Evolutionary conservation across 2,797 vertebrate genomes (phyloP).

Genomic region (Centropyge bicolor): DNA sequence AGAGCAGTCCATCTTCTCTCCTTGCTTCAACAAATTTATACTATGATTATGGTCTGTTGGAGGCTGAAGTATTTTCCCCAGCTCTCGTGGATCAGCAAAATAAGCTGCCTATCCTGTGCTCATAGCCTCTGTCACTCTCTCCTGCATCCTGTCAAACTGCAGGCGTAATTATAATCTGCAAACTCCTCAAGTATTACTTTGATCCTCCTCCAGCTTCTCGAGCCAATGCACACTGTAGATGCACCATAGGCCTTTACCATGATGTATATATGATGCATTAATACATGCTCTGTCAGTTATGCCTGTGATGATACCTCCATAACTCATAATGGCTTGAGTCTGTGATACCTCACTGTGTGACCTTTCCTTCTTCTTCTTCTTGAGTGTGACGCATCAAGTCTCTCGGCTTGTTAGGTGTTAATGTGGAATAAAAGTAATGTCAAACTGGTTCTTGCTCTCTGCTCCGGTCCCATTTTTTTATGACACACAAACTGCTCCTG

Average conservation of each 20-base stretch:
- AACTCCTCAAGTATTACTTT: conserved; percentile 40
- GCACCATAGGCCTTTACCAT: conserved; percentile 18
- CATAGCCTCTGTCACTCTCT: conserved; percentile 13
- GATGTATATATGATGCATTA: conserved; percentile 31
- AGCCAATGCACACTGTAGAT: conserved; percentile 27
- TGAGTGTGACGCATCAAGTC: conserved; percentile 73
- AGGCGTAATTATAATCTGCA: conserved; percentile 36
- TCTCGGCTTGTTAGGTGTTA: conserved; percentile 73
- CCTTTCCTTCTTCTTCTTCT: conserved; percentile 31
- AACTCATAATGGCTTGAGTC: conserved; percentile 50
- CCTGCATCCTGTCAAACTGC: conserved; percentile 35
- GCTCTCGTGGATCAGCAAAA: conserved; percentile 32
- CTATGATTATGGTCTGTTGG: conserved; percentile 16
- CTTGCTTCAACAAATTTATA: conserved; percentile 25
- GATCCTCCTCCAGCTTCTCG: conserved; percentile 36
- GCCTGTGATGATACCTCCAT: conserved; percentile 29
- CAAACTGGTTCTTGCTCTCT: conserved; percentile 19
- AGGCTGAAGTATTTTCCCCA: conserved; percentile 6
- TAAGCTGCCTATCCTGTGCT: conserved; percentile 23
- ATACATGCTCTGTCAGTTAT: conserved; percentile 29
- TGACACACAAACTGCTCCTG: conserved; percentile 1
- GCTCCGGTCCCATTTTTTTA: conserved; percentile 8
- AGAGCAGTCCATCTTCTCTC: not conserved
- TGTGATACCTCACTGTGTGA: conserved; percentile 70
- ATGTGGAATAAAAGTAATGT: conserved; percentile 74